Evolutionary conservation across 2,797 vertebrate genomes (phyloP).

Genomic region (Pristis pectinata): DNA sequence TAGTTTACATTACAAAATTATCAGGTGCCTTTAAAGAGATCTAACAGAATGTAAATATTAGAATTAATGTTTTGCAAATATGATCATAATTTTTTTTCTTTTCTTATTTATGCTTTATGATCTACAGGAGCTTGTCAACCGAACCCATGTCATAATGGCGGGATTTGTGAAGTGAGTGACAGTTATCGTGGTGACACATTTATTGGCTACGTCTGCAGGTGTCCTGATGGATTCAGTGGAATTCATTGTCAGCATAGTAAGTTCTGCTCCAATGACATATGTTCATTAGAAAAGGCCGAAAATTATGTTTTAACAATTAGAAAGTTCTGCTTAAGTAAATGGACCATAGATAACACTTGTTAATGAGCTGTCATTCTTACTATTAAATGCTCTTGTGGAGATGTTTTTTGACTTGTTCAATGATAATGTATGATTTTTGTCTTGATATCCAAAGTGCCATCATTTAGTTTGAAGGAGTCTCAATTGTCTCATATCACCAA

Average conservation of each 20-base stretch:
- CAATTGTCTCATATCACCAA: neutral
- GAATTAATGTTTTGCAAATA: slow-evolving; percentile 41
- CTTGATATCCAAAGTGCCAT: neutral
- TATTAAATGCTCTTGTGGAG: neutral
- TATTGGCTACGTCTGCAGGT: slow-evolving; percentile 92
- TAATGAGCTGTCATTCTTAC: neutral
- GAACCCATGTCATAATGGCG: slow-evolving; percentile 95
- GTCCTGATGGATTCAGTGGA: slow-evolving; percentile 83
- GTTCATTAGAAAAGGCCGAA: neutral
- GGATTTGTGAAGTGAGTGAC: slow-evolving; percentile 89
- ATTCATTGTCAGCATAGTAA: slow-evolving; percentile 98
- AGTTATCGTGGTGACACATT: slow-evolving; percentile 92
- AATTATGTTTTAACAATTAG: neutral
- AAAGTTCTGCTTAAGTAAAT: neutral
- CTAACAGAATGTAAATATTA: slow-evolving; percentile 46
- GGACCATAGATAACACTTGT: neutral
- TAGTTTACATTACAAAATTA: slow-evolving; percentile 43
- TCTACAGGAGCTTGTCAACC: slow-evolving; percentile 83
- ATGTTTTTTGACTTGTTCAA: neutral
- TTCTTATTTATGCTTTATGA: slow-evolving; percentile 35
- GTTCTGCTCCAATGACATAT: slow-evolving; percentile 46
- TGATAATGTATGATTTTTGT: neutral
- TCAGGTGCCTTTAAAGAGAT: slow-evolving; percentile 43
- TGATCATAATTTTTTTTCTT: slow-evolving; percentile 39
- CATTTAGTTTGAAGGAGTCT: neutral